A percentile compares a stretch with the other conserved stretches of the same genome.
Evolutionary conservation across 2,113 vertebrate genomes (phyloP).

Genomic region (Elaphurus davidianus): DNA sequence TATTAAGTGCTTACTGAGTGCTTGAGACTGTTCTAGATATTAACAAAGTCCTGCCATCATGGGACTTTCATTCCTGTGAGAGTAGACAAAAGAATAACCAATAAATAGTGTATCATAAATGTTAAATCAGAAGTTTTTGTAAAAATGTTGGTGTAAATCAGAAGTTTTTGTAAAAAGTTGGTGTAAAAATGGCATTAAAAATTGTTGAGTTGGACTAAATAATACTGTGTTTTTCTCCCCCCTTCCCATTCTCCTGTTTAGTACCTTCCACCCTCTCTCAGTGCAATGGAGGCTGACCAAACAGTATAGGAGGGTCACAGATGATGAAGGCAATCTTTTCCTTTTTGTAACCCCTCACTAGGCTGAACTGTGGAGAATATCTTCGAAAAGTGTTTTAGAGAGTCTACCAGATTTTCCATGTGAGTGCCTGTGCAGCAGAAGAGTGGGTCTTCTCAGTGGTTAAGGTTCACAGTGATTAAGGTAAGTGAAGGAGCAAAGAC

Average conservation of each 20-base stretch:
- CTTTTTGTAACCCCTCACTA: neutral
- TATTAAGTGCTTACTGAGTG: neutral
- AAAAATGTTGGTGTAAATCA: neutral
- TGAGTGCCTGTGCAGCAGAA: neutral
- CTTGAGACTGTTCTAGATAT: neutral
- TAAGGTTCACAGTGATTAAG: constrained; percentile 23
- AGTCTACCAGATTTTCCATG: neutral
- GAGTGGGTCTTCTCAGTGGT: neutral
- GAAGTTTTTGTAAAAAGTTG: neutral
- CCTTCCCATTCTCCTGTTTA: neutral
- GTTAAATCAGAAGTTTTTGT: neutral
- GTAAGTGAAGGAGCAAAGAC: constrained; percentile 5
- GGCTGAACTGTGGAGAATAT: neutral
- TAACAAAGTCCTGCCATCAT: neutral
- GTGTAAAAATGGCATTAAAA: constrained; percentile 12
- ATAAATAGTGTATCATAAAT: neutral
- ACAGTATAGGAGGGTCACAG: neutral
- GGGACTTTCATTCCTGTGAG: neutral
- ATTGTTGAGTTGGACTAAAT: neutral
- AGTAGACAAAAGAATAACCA: neutral
- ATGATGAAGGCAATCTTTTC: neutral
- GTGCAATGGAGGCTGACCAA: neutral
- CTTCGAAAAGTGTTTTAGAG: neutral
- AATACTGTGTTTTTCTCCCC: neutral
- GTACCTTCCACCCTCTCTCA: neutral